Conservation (phyloP, 2,113 vertebrate species). For the Lampris incognitus region DNA sequence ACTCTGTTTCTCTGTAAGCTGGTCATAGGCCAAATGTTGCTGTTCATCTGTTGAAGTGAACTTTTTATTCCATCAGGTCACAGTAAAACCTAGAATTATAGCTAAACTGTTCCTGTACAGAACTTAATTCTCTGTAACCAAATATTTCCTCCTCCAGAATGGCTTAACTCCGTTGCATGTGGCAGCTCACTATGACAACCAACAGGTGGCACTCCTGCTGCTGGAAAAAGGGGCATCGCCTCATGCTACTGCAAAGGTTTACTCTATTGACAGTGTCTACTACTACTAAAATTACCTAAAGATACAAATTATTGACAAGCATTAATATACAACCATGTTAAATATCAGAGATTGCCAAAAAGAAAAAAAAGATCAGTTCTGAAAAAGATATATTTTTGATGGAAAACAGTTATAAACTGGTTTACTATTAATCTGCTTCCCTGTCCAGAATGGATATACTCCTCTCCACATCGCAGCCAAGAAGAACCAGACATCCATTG, state of each 20-base stretch:
- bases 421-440: not conserved
- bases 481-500: slow-evolving; percentile 95
- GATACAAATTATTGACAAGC: not conserved
- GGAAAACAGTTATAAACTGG: too few relatives aligned
- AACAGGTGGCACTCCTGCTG: slow-evolving; percentile 94
- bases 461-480: slow-evolving; percentile 97
- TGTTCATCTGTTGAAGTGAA: not conserved
- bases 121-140: not conserved
- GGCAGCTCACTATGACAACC: slow-evolving; percentile 98
- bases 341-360: too few relatives aligned
- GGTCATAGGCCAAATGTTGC: too few relatives aligned
- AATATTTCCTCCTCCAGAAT: slow-evolving; percentile 84
- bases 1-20: too few relatives aligned
- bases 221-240: slow-evolving; percentile 97
- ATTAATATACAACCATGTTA: too few relatives aligned
- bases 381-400: too few relatives aligned
- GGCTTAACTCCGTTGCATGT: slow-evolving; percentile 98
- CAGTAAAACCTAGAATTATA: not conserved
- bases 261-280: too few relatives aligned
- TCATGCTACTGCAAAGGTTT: slow-evolving; percentile 93
- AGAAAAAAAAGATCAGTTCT: too few relatives aligned
- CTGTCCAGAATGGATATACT: slow-evolving; percentile 92
- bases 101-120: not conserved
- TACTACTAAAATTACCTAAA: not conserved
- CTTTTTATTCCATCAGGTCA: too few relatives aligned